Evolutionary conservation across 2,113 vertebrate genomes (phyloP).

Genomic region (Megaceryle torquata): DNA sequence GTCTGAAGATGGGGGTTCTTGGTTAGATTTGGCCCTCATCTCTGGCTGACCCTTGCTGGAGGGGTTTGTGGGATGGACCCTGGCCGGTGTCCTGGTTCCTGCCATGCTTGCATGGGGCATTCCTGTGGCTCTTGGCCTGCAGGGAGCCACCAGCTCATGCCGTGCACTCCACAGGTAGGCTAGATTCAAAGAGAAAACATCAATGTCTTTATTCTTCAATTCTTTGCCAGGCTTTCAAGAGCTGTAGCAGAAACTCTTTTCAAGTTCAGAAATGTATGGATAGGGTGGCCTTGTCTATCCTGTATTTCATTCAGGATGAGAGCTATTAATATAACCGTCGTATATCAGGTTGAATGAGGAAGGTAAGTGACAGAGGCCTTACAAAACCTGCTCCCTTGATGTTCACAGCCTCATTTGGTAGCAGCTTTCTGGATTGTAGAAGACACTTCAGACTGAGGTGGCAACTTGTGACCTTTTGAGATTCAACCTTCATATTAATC

Average conservation of each 20-base stretch:
- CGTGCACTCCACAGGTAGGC: not conserved
- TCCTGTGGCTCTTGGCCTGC: not conserved
- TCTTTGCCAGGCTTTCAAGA: not conserved
- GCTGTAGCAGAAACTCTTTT: not conserved
- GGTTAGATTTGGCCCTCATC: not conserved
- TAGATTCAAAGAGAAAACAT: not conserved
- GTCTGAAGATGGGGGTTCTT: not conserved
- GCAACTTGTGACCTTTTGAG: not conserved
- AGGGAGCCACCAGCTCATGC: not conserved
- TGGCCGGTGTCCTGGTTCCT: not conserved
- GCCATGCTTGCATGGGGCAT: not conserved
- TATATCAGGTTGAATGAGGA: not conserved
- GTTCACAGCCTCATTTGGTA: not conserved
- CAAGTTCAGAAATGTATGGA: not conserved
- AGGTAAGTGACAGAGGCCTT: not conserved
- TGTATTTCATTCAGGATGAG: not conserved
- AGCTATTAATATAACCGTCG: not conserved
- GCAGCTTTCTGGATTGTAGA: not conserved
- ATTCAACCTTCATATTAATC: not conserved
- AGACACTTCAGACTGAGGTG: not conserved
- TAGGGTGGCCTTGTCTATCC: not conserved
- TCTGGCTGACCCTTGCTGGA: not conserved
- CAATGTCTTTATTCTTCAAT: not conserved
- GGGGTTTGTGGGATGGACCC: not conserved
- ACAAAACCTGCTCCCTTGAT: not conserved